Percentiles rank a stretch among this genome's conserved stretches.
Conservation (phyloP, 2,888 invertebrate species). For the Eumacrocentrus americanus region DNA sequence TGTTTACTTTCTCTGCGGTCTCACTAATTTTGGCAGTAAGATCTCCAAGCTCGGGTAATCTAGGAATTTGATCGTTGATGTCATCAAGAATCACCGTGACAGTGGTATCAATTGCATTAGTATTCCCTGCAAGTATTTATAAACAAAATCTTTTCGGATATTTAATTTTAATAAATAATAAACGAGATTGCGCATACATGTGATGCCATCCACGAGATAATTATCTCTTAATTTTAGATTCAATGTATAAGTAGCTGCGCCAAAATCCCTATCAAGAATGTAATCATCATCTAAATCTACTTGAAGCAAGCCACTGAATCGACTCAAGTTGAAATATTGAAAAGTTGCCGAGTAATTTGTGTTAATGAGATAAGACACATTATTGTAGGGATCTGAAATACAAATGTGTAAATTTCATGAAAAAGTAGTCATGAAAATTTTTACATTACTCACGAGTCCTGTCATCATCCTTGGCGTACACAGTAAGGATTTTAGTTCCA, state of each 20-base stretch:
- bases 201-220: conserved; percentile 62
- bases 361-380: conserved; percentile 65
- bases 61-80: conserved; percentile 69
- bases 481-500: conserved; percentile 58
- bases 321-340: conserved; percentile 65
- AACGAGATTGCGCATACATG: conserved; percentile 27
- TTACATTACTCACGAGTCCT: conserved; percentile 64
- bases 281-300: conserved; percentile 62
- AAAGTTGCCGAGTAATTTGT: conserved; percentile 60
- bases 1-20: conserved; percentile 34
- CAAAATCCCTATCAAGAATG: conserved; percentile 65
- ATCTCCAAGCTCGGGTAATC: conserved; percentile 55
- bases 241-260: conserved; percentile 62
- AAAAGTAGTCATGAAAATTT: neutral
- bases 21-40: conserved; percentile 45
- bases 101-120: conserved; percentile 47
- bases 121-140: conserved; percentile 33
- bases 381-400: conserved; percentile 63
- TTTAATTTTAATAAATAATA: neutral
- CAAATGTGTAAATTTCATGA: neutral
- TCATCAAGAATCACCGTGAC: conserved; percentile 65
- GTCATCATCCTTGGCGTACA: conserved; percentile 65
- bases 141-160: conserved; percentile 1
- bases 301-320: conserved; percentile 61
- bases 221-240: conserved; percentile 66